Evolutionary conservation across 2,888 invertebrate species (phyloP).

Genomic region (Spodoptera picta): DNA sequence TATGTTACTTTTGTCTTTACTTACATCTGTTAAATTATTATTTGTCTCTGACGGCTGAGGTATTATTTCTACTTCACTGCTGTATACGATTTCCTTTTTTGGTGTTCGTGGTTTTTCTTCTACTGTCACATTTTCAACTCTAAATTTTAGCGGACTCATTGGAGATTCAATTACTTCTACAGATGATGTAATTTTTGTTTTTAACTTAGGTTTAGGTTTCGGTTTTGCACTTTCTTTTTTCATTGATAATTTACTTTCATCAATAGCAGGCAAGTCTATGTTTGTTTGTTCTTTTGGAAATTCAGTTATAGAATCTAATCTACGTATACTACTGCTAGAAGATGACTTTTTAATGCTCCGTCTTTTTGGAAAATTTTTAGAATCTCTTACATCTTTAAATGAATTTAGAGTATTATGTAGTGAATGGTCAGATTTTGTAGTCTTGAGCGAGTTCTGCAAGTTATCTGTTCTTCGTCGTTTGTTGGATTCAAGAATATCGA

Average conservation of each 20-base stretch:
- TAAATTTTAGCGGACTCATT: conserved; percentile 84
- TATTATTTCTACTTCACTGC: conserved; percentile 68
- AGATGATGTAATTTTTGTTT: conserved; percentile 87
- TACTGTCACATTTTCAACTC: conserved; percentile 88
- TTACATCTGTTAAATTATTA: conserved; percentile 47
- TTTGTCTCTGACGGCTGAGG: conserved; percentile 31
- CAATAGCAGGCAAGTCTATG: conserved; percentile 77
- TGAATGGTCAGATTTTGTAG: conserved; percentile 84
- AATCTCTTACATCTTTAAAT: conserved; percentile 63
- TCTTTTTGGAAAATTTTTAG: conserved; percentile 64
- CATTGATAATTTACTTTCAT: conserved; percentile 78
- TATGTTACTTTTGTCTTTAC: conserved; percentile 57
- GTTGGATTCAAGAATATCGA: conserved; percentile 48
- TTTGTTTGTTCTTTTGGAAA: conserved; percentile 71
- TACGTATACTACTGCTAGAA: conserved; percentile 80
- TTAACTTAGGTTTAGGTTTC: conserved; percentile 76
- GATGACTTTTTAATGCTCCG: conserved; percentile 81
- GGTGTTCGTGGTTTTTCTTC: conserved; percentile 84
- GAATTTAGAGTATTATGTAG: conserved; percentile 75
- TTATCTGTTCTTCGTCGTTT: conserved; percentile 62
- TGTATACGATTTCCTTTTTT: conserved; percentile 80
- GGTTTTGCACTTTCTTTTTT: conserved; percentile 66
- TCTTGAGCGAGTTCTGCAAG: conserved; percentile 71
- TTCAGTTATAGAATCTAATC: conserved; percentile 84
- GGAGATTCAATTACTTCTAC: conserved; percentile 84